Percentiles rank a stretch among this genome's conserved stretches.
phyloP scores from a whole-genome alignment of 2,888 invertebrate species.

The Allygus modestus region DNA sequence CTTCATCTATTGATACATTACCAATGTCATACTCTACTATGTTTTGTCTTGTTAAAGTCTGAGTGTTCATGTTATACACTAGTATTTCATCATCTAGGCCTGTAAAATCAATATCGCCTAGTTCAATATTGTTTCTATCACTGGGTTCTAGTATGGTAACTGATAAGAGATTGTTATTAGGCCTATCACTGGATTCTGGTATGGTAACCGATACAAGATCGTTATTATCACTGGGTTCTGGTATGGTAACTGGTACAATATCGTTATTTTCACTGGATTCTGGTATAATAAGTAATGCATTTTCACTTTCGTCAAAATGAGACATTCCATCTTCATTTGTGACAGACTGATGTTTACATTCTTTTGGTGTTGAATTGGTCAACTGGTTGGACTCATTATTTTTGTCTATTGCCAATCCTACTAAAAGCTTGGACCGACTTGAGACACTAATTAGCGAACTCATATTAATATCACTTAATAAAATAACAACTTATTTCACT shows the following conservation, averaged over 20 bases:
- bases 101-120: slow-evolving; percentile 45
- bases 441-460: too few species aligned
- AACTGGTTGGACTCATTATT: slow-evolving; percentile 34
- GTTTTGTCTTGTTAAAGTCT: slow-evolving; percentile 36
- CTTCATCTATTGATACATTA: slow-evolving; percentile 39
- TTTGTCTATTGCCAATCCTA: too few species aligned
- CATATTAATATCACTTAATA: too few species aligned
- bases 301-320: slow-evolving; percentile 39
- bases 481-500: too few species aligned
- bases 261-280: slow-evolving; percentile 33
- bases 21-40: slow-evolving; percentile 39
- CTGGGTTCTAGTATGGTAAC: too few species aligned
- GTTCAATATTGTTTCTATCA: slow-evolving; percentile 39
- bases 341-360: too few species aligned
- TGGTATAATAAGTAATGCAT: slow-evolving; percentile 30
- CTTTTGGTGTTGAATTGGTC: slow-evolving; percentile 25
- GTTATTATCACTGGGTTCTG: slow-evolving; percentile 37
- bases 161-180: not conserved
- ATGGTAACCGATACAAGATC: slow-evolving; percentile 28
- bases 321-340: slow-evolving; percentile 42
- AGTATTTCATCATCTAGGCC: slow-evolving; percentile 30
- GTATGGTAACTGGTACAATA: slow-evolving; percentile 37
- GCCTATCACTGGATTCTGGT: slow-evolving; percentile 13
- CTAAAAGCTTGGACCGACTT: too few species aligned
- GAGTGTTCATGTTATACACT: slow-evolving; percentile 42